Evolutionary conservation across 2,113 vertebrate genomes (phyloP), one percentile per base, ranked within the genome.

Genomic region (Phyllopteryx taeniolatus): DNA sequence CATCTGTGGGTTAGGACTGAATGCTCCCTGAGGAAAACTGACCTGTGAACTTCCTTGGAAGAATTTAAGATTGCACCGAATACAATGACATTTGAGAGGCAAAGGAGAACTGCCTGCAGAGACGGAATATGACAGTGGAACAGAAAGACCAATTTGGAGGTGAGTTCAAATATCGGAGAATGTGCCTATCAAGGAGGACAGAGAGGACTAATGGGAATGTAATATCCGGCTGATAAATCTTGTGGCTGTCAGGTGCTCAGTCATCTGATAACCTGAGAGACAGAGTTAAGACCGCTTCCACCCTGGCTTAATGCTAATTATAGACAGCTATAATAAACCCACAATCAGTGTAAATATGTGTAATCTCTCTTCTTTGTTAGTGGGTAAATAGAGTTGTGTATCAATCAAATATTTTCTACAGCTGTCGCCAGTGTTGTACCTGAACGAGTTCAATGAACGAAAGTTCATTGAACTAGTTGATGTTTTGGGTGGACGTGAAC

Each of bases 151-250:
- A 64, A 27, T 74, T 11, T n/a, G 49, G 43, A 42, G 43, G 53
- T 44, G 44, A 27, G 27, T 39, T 5, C 51, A 15, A 51, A 71
- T n/a, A 56, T 66, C 63, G 66, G 65, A 47, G 44, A 72, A 67
- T 17, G 72, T 20, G 70, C 62, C 72, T 62, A 47, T 73, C 60
- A 75, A 68, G 59, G 35, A 13, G 22, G 74, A 71, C 74, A 63
- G 74, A 53, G 67, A 53, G 69, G 71, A 67, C 78, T 80, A 82
- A 85, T 82, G 82, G 79, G 83, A 85, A 85, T 83, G 84, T 80
- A 83, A 86, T 88, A 88, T 85, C 82, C 84, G 79, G 82, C 71
- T 77, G 80, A 88, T 88, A 77, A 86, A 88, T 86, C 86, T 86
- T 22, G 77, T 80, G 80, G 83, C 75, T 83, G 86, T 88, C 86